Base-by-base conservation (phyloP, 1,140 invertebrate species). In the Drosophila prosaltans region DNA sequence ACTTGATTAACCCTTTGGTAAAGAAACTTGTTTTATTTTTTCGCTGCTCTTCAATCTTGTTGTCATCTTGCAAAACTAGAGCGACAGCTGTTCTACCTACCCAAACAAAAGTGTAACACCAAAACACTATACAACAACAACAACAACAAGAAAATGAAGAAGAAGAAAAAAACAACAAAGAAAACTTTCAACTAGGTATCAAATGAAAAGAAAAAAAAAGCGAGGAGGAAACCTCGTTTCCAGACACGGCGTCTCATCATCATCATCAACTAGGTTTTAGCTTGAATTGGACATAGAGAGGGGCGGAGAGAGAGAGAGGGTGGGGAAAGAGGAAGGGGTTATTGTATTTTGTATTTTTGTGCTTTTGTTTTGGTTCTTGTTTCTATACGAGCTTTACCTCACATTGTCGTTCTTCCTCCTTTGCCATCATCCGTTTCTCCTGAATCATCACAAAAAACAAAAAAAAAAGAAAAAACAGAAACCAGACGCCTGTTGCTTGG, bases 331-430 rank as follows among this genome's bases (percentile, higher is more conserved):
- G 32, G 59, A 69, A 51, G 65, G 54, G 66, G 57, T 24, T 24
- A 74, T 59, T 76, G 68, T 45, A 16, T 36, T 48, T n/a, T 40
- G 45, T 86, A 81, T 86, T 86, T 86, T 86, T 79, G 80, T 73
- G 82, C 83, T 88, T 86, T 86, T 86, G 82, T 86, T 86, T 86
- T 86, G 82, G 65, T 82, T 88, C 79, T 82, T 58, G 55, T 72
- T 86, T 86, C 82, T 82, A 76, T 58, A 68, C 68, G 62, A 74
- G 66, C 26, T 26, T 57, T 48, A 9, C 26, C 54, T 45, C 54
- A 16, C 40, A 11, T 54, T 30, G 24, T 48, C 16, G 7, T 32
- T 61, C 43, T 21, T 51, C 39, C 48, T 70, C 51, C 64, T 32
- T 69, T 40, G 41, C 16, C 32, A 54, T 32, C 43, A 55, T 57